Base-by-base conservation (phyloP, 30 jellyfish, hydroid and myxozoan genomes). In the Phacellophora camtschatica region DNA sequence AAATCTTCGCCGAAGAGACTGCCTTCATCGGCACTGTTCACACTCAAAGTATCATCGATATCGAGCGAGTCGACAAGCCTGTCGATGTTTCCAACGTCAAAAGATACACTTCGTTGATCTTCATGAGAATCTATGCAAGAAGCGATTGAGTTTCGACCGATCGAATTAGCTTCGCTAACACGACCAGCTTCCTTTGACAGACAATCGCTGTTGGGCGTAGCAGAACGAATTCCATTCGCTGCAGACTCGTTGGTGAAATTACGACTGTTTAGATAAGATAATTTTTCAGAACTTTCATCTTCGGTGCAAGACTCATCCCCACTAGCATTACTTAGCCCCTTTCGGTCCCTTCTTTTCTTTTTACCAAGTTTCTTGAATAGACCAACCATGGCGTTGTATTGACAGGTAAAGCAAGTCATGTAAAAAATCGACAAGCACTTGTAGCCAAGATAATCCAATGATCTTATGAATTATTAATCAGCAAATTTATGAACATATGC, bases 1-100 rank as follows among this genome's bases (percentile, higher is more conserved):
- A 93, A 82, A 57, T 84, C 88, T 37, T 93, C 97, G 29, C 71
- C 99, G 43, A 93, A 93, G 36, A 93, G 69, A 34, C 86, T 71
- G 8, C 79, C 94, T 35, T 83, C 90, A 6, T 72, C 90, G n/a
- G 80, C 84, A 28, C 91, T 80, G 3, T 46, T 64, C 9, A 80
- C 19, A 45, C 91, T 67, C 11, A 69, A 10, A 18, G 62, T 24
- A 19, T 69, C 82, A 62, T 82, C 85, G 33, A 39, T 36, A 41
- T 68, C 85, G 9, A 25, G 62, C 31, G 90, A 61, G 32, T 32
- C 73, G 24, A n/a, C 68, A 16, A 50, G 57, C 5, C 36, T 46
- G 51, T 63, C 67, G 48, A 46, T 50, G 34, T 77, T 51, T 12
- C 32, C 82, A 46, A 77, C 35, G 27, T 46, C 84, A 63, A 77